A percentile compares a stretch with the other conserved stretches of the same genome.
Evolutionary conservation across 1,140 invertebrate genomes (phyloP).

Genomic region (Brachionus koreanus): DNA sequence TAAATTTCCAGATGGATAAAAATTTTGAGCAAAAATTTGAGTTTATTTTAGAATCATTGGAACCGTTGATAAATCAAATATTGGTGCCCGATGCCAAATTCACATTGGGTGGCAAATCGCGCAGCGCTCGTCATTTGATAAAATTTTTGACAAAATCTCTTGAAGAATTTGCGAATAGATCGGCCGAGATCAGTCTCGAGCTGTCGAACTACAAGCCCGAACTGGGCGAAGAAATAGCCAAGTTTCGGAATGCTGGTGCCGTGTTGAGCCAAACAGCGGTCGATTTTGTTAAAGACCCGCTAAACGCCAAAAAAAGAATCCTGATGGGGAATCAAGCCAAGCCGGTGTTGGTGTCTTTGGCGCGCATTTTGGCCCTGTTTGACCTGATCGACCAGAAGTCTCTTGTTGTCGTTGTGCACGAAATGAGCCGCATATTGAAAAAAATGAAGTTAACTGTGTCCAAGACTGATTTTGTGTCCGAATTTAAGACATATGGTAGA

Average conservation of each 20-base stretch:
- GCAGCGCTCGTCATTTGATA: neutral
- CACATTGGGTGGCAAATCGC: neutral
- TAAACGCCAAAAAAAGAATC: neutral
- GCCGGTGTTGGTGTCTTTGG: neutral
- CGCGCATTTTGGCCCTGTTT: neutral
- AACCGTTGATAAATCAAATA: conserved; percentile 16
- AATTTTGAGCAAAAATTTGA: conserved; percentile 1
- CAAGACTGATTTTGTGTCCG: neutral
- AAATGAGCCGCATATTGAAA: neutral
- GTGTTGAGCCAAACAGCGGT: neutral
- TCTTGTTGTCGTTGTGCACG: neutral
- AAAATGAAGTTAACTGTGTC: neutral
- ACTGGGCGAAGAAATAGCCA: neutral
- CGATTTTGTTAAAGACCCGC: neutral
- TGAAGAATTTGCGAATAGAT: neutral
- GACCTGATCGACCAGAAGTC: conserved; percentile 1
- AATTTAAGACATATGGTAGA: neutral
- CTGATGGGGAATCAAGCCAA: neutral
- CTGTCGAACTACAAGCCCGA: neutral
- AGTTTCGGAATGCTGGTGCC: neutral
- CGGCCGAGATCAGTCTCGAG: neutral
- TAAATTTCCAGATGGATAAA: neutral
- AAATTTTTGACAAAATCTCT: neutral
- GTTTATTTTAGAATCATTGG: neutral
- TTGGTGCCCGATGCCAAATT: neutral